Percentiles rank a stretch among this genome's conserved stretches.
Evolutionary conservation across 2,113 vertebrate species (phyloP).

Genomic region (Periophthalmus modestus): DNA sequence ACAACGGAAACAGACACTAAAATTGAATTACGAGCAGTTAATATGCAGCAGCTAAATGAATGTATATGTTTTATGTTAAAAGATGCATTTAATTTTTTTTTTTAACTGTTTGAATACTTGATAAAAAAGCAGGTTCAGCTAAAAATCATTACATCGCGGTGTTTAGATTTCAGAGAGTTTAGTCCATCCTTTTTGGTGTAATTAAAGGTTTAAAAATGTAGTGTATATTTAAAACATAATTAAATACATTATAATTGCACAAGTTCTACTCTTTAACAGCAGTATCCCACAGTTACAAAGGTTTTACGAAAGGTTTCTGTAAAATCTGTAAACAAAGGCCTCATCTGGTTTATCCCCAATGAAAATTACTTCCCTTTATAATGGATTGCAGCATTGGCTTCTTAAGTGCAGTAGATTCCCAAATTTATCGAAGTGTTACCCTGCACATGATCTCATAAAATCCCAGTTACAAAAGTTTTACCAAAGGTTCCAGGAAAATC

Average conservation of each 20-base stretch:
- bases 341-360: background rate
- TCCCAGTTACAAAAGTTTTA: background rate
- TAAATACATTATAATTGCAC: background rate
- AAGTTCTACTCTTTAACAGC: background rate
- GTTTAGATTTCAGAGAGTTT: background rate
- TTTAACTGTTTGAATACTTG: constrained; percentile 7
- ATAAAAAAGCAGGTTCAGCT: no score
- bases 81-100: background rate
- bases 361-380: background rate
- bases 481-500: background rate
- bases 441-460: constrained; percentile 57
- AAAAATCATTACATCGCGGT: no score
- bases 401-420: background rate
- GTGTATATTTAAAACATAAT: background rate
- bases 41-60: background rate
- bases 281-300: background rate
- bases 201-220: no score
- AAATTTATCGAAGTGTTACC: constrained; percentile 64
- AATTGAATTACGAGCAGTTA: constrained; percentile 22
- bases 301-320: background rate
- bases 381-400: background rate
- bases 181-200: background rate
- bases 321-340: background rate
- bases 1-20: constrained; percentile 29
- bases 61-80: constrained; percentile 3